These are phyloP conservation scores for Pheosia gnoma DNA, from an alignment of 2,888 invertebrate genomes.

Conservation along the genomic window DNA sequence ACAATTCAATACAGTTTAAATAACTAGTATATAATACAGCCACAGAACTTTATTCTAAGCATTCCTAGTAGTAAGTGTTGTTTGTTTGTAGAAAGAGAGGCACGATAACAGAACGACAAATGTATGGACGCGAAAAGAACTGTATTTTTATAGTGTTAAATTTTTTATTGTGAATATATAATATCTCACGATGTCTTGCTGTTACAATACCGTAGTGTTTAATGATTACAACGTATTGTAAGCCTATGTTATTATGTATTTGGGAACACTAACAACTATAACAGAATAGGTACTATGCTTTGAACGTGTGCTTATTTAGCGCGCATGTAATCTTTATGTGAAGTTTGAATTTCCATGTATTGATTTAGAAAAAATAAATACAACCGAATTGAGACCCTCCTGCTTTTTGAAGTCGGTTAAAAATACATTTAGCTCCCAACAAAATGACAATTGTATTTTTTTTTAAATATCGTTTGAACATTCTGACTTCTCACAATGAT, in stretches of 20 bases:
- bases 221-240: not conserved
- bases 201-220: slow-evolving; percentile 12
- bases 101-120: slow-evolving; percentile 32
- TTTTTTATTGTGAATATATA: slow-evolving; percentile 45
- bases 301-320: not conserved
- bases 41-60: too few species aligned
- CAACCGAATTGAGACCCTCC: too few species aligned
- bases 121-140: slow-evolving; percentile 38
- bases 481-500: too few species aligned
- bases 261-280: not conserved
- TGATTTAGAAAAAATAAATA: too few species aligned
- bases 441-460: too few species aligned
- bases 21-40: too few species aligned
- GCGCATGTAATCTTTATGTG: too few species aligned
- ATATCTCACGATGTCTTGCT: slow-evolving; percentile 44
- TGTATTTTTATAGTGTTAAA: slow-evolving; percentile 59
- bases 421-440: too few species aligned
- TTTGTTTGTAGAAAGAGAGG: slow-evolving; percentile 31
- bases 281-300: not conserved
- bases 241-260: slow-evolving; percentile 3
- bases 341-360: too few species aligned
- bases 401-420: too few species aligned
- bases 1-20: too few species aligned
- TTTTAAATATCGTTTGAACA: too few species aligned
- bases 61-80: slow-evolving; percentile 34